phyloP scores from a whole-genome alignment of 2,888 invertebrate genomes.

The Torymus texanus region DNA sequence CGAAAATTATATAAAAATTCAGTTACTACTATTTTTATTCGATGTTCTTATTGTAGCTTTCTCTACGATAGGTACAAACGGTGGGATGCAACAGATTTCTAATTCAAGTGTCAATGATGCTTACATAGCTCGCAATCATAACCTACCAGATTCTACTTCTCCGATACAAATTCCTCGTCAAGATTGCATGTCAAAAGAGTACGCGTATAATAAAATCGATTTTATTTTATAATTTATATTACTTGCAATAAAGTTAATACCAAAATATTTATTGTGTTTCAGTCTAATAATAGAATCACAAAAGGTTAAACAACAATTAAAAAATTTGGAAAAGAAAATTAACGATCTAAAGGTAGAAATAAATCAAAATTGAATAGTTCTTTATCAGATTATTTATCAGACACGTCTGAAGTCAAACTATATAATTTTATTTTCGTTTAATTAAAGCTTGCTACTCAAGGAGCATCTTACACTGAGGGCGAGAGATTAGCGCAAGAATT shows the following conservation, averaged over 20 bases:
- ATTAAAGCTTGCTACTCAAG: slow-evolving; percentile 76
- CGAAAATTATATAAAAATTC: too few species aligned
- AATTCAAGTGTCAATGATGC: slow-evolving; percentile 74
- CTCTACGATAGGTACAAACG: slow-evolving; percentile 67
- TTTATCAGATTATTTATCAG: neutral
- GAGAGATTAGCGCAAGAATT: slow-evolving; percentile 79
- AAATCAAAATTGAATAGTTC: neutral
- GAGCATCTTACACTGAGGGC: slow-evolving; percentile 77
- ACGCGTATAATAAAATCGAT: slow-evolving; percentile 55
- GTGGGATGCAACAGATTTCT: slow-evolving; percentile 66
- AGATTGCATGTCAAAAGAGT: slow-evolving; percentile 74
- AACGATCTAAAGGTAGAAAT: slow-evolving; percentile 77
- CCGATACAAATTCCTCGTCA: slow-evolving; percentile 70
- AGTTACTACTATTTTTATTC: neutral
- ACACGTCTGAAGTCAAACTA: neutral
- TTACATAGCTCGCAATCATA: slow-evolving; percentile 76
- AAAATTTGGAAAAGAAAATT: slow-evolving; percentile 79
- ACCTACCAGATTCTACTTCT: slow-evolving; percentile 69
- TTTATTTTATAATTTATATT: neutral
- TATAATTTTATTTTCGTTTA: slow-evolving; percentile 32
- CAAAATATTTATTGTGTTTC: slow-evolving; percentile 9
- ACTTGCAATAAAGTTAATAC: neutral
- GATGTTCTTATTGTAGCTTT: slow-evolving; percentile 64
- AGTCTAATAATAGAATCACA: slow-evolving; percentile 79
- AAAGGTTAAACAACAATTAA: slow-evolving; percentile 79